Percentiles rank a stretch among this genome's conserved stretches.
Conservation (phyloP, 2,888 invertebrate species). For the Plagodis dolabraria region DNA sequence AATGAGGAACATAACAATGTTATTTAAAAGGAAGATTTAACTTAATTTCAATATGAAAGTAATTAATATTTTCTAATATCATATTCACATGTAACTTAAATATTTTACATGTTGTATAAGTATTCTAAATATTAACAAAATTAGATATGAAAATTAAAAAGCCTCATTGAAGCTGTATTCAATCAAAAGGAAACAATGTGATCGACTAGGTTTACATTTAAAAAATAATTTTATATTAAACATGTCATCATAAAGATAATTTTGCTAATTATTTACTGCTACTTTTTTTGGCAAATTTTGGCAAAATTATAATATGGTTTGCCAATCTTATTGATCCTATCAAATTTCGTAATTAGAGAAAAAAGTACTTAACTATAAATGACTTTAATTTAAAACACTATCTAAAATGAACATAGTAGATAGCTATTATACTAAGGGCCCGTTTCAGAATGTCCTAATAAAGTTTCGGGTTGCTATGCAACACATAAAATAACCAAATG, state of each 20-base stretch:
- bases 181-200: conserved; percentile 21
- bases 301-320: conserved; percentile 64
- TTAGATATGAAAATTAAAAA: conserved; percentile 20
- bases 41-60: neutral
- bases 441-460: too few relatives aligned
- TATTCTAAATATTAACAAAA: too few relatives aligned
- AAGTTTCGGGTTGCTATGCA: too few relatives aligned
- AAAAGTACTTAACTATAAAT: conserved; percentile 4
- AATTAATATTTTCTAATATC: too few relatives aligned
- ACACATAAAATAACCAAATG: too few relatives aligned
- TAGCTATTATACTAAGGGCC: too few relatives aligned
- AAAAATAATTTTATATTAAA: conserved; percentile 56
- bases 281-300: conserved; percentile 80
- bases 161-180: conserved; percentile 58
- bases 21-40: neutral
- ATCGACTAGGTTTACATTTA: conserved; percentile 62
- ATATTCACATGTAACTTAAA: too few relatives aligned
- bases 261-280: conserved; percentile 58
- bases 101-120: too few relatives aligned
- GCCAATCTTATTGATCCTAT: conserved; percentile 44
- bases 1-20: conserved; percentile 15
- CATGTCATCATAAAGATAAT: conserved; percentile 55
- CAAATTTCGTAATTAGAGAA: conserved; percentile 9
- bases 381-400: neutral
- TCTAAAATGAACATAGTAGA: too few relatives aligned